Conservation (phyloP, 2,888 invertebrate species). For the Orthosia gothica region DNA sequence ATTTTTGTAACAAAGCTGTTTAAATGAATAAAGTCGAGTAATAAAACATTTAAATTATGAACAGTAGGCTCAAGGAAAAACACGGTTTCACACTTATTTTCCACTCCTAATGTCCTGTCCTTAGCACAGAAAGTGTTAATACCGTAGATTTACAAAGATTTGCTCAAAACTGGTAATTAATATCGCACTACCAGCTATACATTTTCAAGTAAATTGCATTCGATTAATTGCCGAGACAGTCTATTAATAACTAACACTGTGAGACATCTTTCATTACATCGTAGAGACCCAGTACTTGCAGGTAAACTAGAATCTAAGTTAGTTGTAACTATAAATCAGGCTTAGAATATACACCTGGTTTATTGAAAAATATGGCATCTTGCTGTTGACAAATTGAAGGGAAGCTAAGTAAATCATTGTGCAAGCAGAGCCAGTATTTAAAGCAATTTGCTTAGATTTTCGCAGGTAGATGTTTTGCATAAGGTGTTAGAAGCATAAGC, state of each 20-base stretch:
- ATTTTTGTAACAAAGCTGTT: conserved; percentile 41
- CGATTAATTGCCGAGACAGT: conserved; percentile 59
- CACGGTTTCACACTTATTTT: conserved; percentile 38
- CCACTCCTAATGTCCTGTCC: conserved; percentile 17
- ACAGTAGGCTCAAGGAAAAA: conserved; percentile 30
- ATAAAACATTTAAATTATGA: conserved; percentile 41
- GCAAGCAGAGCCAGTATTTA: conserved; percentile 28
- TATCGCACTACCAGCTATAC: conserved; percentile 33
- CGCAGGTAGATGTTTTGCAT: conserved; percentile 16
- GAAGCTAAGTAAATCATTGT: conserved; percentile 52
- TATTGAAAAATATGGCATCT: conserved; percentile 62
- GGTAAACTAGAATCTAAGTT: conserved; percentile 58
- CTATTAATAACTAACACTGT: conserved; percentile 55
- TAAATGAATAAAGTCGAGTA: conserved; percentile 30
- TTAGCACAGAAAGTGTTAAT: conserved; percentile 27
- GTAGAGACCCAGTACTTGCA: conserved; percentile 32
- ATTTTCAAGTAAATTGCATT: conserved; percentile 48
- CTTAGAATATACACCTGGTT: conserved; percentile 46
- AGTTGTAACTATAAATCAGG: conserved; percentile 54
- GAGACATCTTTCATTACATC: conserved; percentile 60
- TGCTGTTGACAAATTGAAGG: conserved; percentile 57
- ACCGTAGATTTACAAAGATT: conserved; percentile 29
- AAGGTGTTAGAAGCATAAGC: conserved; percentile 7
- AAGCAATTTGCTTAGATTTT: conserved; percentile 43
- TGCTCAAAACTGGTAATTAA: conserved; percentile 37